phyloP scores from a whole-genome alignment of 2,797 vertebrate species.

The Mormyrops boulengeri region DNA sequence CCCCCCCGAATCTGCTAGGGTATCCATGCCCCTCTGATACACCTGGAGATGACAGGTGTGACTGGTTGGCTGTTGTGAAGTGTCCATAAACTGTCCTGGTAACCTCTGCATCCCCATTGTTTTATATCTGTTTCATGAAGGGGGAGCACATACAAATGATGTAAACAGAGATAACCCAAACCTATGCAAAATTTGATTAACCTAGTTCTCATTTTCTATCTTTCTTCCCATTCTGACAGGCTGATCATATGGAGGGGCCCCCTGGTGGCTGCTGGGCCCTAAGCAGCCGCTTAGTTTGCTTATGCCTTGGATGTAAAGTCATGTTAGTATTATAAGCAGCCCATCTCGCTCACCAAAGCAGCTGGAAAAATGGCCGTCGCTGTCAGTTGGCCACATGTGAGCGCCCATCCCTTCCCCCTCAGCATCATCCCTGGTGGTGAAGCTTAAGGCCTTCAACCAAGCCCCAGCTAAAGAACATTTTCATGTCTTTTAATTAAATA shows the following conservation, averaged over 20 bases:
- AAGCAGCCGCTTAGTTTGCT: background rate
- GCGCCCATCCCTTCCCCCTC: background rate
- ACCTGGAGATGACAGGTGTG: background rate
- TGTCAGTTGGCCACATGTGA: background rate
- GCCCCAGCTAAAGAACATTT: background rate
- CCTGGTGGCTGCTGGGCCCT: background rate
- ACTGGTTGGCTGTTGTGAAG: background rate
- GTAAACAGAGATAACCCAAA: background rate
- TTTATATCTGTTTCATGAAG: background rate
- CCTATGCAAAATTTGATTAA: background rate
- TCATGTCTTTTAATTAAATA: conserved; percentile 1
- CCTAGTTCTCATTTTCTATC: background rate
- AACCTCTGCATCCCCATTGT: background rate
- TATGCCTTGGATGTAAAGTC: background rate
- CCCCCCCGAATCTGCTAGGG: background rate
- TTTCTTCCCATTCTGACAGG: background rate
- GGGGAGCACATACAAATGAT: background rate
- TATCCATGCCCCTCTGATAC: background rate
- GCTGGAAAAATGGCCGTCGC: background rate
- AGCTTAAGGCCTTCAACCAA: background rate
- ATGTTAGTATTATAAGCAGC: background rate
- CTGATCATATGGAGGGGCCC: background rate
- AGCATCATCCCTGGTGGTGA: background rate
- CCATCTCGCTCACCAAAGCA: background rate
- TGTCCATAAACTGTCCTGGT: background rate